A percentile compares a stretch with the other conserved stretches of the same genome.
These are phyloP conservation scores for Crypturellus undulatus DNA, from an alignment of 2,113 vertebrate genomes.

Conservation along the genomic window DNA sequence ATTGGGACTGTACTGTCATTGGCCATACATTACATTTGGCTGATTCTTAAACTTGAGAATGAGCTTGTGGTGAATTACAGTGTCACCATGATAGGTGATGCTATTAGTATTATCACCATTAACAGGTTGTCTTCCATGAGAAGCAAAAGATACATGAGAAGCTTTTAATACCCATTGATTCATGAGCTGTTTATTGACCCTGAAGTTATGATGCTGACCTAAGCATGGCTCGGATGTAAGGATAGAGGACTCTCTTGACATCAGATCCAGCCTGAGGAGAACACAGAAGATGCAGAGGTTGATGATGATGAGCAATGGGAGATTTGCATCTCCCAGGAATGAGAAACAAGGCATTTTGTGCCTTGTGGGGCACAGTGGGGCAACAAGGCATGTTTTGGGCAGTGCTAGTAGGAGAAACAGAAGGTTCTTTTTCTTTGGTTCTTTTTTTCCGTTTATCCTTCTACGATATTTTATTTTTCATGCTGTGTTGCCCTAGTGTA, in stretches of 20 bases:
- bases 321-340: not conserved
- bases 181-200: constrained; percentile 34
- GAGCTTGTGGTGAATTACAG: not conserved
- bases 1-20: not conserved
- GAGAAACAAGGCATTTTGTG: not conserved
- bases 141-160: not conserved
- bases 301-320: not conserved
- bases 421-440: not conserved
- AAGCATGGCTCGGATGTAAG: not conserved
- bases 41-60: not conserved
- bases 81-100: not conserved
- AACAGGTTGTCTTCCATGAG: constrained; percentile 9
- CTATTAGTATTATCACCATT: not conserved
- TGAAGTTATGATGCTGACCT: not conserved
- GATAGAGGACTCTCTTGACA: not conserved
- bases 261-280: not conserved
- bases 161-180: constrained; percentile 19
- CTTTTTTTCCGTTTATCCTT: not conserved
- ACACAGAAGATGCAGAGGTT: not conserved
- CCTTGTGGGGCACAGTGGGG: not conserved
- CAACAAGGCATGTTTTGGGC: not conserved
- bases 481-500: not conserved
- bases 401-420: not conserved
- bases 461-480: not conserved
- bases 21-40: not conserved